Percentiles rank a stretch among this genome's conserved stretches.
These are phyloP conservation scores for Darevskia mixta DNA, from an alignment of 2,797 vertebrate genomes.

Conservation along the genomic window DNA sequence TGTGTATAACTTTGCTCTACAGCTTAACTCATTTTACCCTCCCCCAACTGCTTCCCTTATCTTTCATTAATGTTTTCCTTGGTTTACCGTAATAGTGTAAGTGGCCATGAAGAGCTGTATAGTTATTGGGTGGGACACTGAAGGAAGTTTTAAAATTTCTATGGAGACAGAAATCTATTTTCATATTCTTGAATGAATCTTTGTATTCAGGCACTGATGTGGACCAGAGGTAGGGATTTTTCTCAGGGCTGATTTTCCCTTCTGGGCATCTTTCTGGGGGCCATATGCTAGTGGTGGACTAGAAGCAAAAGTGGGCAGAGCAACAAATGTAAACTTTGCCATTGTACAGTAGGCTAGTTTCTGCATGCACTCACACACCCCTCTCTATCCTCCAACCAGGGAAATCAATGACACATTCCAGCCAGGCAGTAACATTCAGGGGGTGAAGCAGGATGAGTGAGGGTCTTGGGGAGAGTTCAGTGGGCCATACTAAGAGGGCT, in stretches of 20 bases:
- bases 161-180: not conserved
- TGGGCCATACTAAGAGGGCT: too few relatives aligned
- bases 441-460: too few relatives aligned
- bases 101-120: not conserved
- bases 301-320: too few relatives aligned
- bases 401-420: too few relatives aligned
- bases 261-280: too few relatives aligned
- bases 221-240: not conserved
- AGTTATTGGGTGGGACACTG: not conserved
- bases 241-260: not conserved
- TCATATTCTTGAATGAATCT: not conserved
- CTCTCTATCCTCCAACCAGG: too few relatives aligned
- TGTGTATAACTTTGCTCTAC: not conserved
- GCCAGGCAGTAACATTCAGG: too few relatives aligned
- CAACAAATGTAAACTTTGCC: too few relatives aligned
- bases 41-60: not conserved
- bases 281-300: too few relatives aligned
- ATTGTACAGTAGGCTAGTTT: too few relatives aligned
- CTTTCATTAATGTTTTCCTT: not conserved
- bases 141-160: not conserved
- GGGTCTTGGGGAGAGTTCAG: too few relatives aligned
- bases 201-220: not conserved
- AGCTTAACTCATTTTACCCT: not conserved
- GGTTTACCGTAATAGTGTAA: not conserved
- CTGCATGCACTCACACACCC: too few relatives aligned